These are phyloP conservation scores for Rhea americana DNA, from an alignment of 2,113 vertebrate genomes.

Conservation along the genomic window DNA sequence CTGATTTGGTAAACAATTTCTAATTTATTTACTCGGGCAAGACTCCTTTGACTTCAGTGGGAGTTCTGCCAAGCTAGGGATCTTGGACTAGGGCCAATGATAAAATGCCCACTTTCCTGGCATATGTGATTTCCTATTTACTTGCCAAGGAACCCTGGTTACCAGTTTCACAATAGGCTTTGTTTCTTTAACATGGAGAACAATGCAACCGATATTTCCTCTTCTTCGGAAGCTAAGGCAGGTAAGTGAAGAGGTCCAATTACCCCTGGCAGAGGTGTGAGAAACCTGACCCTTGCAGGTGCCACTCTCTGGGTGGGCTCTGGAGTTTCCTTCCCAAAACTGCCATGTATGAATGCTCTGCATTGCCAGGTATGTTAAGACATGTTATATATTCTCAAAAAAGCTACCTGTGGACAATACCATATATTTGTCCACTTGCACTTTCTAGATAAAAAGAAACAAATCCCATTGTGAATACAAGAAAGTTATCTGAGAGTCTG, in stretches of 20 bases:
- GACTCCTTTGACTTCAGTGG: neutral
- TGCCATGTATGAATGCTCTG: neutral
- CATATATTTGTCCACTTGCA: neutral
- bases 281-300: neutral
- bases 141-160: constrained; percentile 23
- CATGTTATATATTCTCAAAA: neutral
- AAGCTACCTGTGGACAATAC: neutral
- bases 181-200: neutral
- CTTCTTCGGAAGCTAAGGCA: neutral
- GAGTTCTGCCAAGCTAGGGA: constrained; percentile 17
- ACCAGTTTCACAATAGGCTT: neutral
- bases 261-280: neutral
- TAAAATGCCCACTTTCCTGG: constrained; percentile 36
- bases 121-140: neutral
- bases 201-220: neutral
- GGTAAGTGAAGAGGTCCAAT: neutral
- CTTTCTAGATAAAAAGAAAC: neutral
- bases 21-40: constrained; percentile 45
- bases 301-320: neutral
- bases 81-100: neutral
- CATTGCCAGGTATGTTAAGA: neutral
- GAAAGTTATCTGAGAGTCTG: constrained; percentile 28
- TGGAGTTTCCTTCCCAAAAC: neutral
- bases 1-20: constrained; percentile 42
- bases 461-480: neutral